Evolutionary conservation across 2,888 invertebrate genomes (phyloP).

Genomic region (Lycocerus yunnanus): DNA sequence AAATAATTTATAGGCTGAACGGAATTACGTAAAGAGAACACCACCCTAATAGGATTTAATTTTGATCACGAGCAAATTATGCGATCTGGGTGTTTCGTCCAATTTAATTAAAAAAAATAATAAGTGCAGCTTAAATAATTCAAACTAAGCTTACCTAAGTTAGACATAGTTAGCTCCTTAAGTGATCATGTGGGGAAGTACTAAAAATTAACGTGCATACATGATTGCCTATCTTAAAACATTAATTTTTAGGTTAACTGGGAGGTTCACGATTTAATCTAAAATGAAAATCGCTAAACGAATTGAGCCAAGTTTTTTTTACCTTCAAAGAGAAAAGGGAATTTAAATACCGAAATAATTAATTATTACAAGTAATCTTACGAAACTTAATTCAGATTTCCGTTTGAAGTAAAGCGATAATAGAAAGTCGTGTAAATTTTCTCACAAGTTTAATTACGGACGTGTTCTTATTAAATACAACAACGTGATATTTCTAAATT

Average conservation of each 20-base stretch:
- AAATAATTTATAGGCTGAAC: not conserved
- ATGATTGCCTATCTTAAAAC: not conserved
- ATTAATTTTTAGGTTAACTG: not conserved
- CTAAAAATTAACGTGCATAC: not conserved
- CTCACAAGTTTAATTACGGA: constrained; percentile 5
- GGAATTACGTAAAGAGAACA: not conserved
- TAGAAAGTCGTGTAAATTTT: not conserved
- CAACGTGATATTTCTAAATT: constrained; percentile 17
- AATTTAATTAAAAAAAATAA: not conserved
- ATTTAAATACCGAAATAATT: not conserved
- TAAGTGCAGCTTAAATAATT: not conserved
- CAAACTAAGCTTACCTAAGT: not conserved
- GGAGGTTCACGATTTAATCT: not conserved
- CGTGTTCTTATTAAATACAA: not conserved
- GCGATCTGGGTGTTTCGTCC: not conserved
- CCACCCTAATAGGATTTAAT: not conserved
- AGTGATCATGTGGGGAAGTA: not conserved
- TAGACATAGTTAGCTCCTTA: too few species aligned
- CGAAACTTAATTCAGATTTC: not conserved
- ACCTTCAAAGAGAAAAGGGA: not conserved
- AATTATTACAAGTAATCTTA: not conserved
- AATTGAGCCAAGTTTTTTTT: not conserved
- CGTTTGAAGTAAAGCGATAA: not conserved
- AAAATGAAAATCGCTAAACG: not conserved
- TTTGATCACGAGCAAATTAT: not conserved